A percentile compares a stretch with the other conserved stretches of the same genome.
Evolutionary conservation across 2,797 vertebrate genomes (phyloP).

Genomic region (Coregonus suidteri): DNA sequence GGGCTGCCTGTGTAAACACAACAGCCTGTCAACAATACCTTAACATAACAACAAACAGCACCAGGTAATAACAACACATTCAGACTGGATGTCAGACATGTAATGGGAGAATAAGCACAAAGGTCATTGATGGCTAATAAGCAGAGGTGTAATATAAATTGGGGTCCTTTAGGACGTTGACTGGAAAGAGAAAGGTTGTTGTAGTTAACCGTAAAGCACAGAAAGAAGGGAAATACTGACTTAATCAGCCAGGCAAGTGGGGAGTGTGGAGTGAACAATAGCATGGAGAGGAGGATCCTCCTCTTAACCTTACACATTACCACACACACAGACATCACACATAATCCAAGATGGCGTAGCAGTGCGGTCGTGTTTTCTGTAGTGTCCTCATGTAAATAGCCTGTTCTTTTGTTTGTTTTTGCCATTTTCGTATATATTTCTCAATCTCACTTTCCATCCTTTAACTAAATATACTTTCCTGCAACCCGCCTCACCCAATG

Average conservation of each 20-base stretch:
- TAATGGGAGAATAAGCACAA: conserved; percentile 8
- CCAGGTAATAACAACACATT: conserved; percentile 33
- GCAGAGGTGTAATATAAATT: not conserved
- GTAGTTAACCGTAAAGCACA: not conserved
- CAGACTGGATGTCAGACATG: conserved; percentile 26
- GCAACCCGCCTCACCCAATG: too few species aligned
- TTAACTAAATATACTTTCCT: too few species aligned
- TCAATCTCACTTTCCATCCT: too few species aligned
- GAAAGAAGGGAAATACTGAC: not conserved
- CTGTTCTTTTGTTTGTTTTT: too few species aligned
- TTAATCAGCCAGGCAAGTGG: not conserved
- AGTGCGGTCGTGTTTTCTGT: too few species aligned
- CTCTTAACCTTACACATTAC: not conserved
- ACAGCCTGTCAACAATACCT: conserved; percentile 36
- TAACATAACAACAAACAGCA: conserved; percentile 6
- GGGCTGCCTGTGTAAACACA: conserved; percentile 34
- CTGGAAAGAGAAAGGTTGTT: not conserved
- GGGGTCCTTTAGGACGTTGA: not conserved
- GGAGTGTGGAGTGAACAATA: conserved; percentile 12
- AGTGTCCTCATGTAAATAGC: too few species aligned
- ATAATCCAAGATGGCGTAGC: too few species aligned
- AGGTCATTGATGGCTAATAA: conserved; percentile 7
- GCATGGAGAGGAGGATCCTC: conserved; percentile 4
- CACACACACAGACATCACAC: not conserved
- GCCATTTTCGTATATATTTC: too few species aligned